phyloP scores from a whole-genome alignment of 2,797 vertebrate species.

The Aselliscus stoliczkanus region DNA sequence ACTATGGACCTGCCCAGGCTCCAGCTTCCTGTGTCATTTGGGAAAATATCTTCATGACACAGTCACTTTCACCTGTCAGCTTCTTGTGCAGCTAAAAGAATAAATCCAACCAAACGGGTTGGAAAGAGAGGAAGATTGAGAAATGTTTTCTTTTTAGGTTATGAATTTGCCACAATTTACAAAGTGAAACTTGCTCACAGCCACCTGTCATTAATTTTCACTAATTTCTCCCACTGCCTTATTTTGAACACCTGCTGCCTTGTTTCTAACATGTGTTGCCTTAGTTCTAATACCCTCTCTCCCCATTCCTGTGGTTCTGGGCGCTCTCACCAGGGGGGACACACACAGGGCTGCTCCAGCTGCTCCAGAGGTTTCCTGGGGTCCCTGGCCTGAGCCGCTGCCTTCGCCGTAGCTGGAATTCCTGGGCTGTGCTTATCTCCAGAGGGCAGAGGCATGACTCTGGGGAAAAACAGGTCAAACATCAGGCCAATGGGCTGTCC shows the following conservation, averaged over 20 bases:
- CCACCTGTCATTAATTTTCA: not conserved
- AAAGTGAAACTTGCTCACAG: fast-evolving
- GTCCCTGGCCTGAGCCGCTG: slow-evolving; percentile 18
- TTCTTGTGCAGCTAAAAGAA: not conserved
- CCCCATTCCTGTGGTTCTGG: fast-evolving
- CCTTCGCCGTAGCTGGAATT: slow-evolving; percentile 77
- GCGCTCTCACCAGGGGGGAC: slow-evolving; percentile 76
- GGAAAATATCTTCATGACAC: not conserved
- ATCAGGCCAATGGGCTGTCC: not conserved
- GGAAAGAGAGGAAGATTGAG: not conserved
- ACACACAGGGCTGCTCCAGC: slow-evolving; percentile 78
- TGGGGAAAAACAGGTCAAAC: not conserved
- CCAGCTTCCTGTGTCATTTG: not conserved
- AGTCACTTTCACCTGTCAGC: not conserved
- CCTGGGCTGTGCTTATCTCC: not conserved
- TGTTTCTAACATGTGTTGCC: not conserved
- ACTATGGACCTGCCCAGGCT: not conserved
- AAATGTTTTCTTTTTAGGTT: not conserved
- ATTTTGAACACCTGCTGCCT: not conserved
- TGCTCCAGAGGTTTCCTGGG: slow-evolving; percentile 77
- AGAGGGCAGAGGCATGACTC: slow-evolving; percentile 72
- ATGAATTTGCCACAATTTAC: not conserved
- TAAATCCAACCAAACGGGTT: not conserved
- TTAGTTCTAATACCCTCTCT: not conserved
- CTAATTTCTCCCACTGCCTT: not conserved